Evolutionary conservation across 2,797 vertebrate genomes (phyloP), one percentile per base, ranked within the genome.

Genomic region (Gambusia yucatana): DNA sequence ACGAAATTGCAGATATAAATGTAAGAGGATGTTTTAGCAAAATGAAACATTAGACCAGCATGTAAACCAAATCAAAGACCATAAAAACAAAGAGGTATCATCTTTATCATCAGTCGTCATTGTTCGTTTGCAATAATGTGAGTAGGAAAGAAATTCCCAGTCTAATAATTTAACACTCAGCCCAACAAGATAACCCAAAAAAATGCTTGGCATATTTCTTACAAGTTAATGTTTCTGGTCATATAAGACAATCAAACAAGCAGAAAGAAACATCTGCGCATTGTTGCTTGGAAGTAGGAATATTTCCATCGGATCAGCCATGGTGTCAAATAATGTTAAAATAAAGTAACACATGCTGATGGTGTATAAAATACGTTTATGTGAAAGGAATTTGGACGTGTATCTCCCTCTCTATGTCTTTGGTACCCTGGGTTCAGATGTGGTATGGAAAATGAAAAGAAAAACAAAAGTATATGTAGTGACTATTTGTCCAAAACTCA

Each of bases 1-100:
- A 71, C 41, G 86, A 83, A 20, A 80, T 1, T 78, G n/a, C 71
- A 48, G 50, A 86, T 84, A 59, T 61, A 80, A 67, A 79, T 14
- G 33, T 39, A 30, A 11, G 30, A 41, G 72, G 83, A 80, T 79
- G 63, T 88, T 83, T 85, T 71, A 76, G 71, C 25, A 39, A 39
- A 47, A 1, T 13, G 30, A 57, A 77, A 36, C n/a, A 48, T 61
- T 36, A 46, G 14, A 55, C 17, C n/a, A 59, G 61, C 20, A 41
- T 2, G 14, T 59, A 72, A 57, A 47, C 55, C 44, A 14, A 39
- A 65, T 59, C 33, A 65, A 83, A 59, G 43, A 7, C 16, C 50
- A 36, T 55, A 48, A 55, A 50, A 78, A 63, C 30, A 46, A 14
- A 28, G 3, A 13, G 46, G 65, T 52, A 33, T 47, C 6, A 25